Evolutionary conservation across 2,797 vertebrate genomes (phyloP), one percentile per base, ranked within the genome.

Genomic region (Neolamprologus multifasciatus): DNA sequence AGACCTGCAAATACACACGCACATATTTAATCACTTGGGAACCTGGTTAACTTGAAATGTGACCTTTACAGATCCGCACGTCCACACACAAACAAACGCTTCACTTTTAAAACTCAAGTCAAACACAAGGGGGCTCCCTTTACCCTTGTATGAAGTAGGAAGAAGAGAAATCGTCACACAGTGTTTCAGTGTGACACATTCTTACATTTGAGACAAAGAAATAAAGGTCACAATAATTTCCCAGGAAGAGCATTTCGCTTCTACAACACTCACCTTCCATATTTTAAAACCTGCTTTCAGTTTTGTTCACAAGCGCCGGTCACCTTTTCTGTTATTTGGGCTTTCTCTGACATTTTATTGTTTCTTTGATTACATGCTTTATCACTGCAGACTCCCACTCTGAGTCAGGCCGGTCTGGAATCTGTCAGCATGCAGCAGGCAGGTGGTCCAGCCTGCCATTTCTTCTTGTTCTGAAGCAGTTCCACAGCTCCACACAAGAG

Each of bases 1-100:
- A 99, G 90, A 90, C 95, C 95, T 95, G 92, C 26, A 21, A 59
- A 81, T 4, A 86, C 45, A 91, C 74, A 91, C 5, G 86, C 36
- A 86, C 6, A 93, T 5, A 4, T 50, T 50, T 31, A 59, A 14
- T 45, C 11, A 77, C 64, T 64, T n/a, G 71, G 71, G 55, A 51
- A 80, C 26, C 31, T 81, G 79, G 57, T 36, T 26, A 19, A 74
- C 23, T 26, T 19, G 64, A 9, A 51, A 12, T 14, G 9, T 11
- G 31, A 9, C 4, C 64, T 82, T 21, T 11, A 7, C 8, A 36
- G 71, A 50, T 3, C 6, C 11, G 31, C 17, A 13, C 11, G 1
- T 45, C 29, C 29, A 3, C 51, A 14, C 26, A 62, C 14, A 77
- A 64, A 69, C 14, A 77, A 71, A 31, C 6, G 16, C 51, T 57